A percentile compares a stretch with the other conserved stretches of the same genome.
Conservation (phyloP, 2,888 invertebrate genomes). For the Chrysolina haemoptera region DNA sequence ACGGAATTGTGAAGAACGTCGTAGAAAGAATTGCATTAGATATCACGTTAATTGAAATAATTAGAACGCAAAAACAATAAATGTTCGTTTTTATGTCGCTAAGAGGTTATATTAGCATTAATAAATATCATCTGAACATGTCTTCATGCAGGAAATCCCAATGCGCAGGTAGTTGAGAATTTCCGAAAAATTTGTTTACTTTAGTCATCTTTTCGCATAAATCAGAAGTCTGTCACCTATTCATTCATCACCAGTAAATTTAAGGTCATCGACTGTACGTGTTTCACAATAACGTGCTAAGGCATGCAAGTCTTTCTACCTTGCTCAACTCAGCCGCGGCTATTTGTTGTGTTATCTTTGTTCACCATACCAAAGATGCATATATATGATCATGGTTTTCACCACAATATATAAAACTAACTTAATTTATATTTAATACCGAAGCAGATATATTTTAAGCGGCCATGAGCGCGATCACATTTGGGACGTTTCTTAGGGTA, state of each 20-base stretch:
- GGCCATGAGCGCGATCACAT: too few species aligned
- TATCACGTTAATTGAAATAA: not conserved
- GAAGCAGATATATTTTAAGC: too few species aligned
- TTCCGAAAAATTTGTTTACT: slow-evolving; percentile 1
- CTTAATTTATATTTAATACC: too few species aligned
- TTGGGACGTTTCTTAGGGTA: too few species aligned
- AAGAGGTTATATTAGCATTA: not conserved
- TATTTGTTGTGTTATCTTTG: too few species aligned
- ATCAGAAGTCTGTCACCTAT: not conserved
- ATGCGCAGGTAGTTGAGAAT: not conserved
- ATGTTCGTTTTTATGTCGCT: not conserved
- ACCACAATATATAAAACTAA: too few species aligned
- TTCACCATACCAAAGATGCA: too few species aligned
- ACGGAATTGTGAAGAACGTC: not conserved
- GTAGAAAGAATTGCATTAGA: not conserved
- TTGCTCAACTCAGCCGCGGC: too few species aligned
- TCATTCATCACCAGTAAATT: not conserved
- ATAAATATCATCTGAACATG: not conserved
- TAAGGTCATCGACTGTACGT: not conserved
- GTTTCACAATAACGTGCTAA: not conserved
- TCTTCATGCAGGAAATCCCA: not conserved
- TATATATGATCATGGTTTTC: too few species aligned
- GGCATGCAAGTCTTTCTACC: too few species aligned
- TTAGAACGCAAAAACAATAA: not conserved
- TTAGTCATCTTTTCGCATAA: not conserved